Evolutionary conservation across 1,140 invertebrate species (phyloP), one percentile per base, ranked within the genome.

Genomic region (Atopsyche davidsoni): DNA sequence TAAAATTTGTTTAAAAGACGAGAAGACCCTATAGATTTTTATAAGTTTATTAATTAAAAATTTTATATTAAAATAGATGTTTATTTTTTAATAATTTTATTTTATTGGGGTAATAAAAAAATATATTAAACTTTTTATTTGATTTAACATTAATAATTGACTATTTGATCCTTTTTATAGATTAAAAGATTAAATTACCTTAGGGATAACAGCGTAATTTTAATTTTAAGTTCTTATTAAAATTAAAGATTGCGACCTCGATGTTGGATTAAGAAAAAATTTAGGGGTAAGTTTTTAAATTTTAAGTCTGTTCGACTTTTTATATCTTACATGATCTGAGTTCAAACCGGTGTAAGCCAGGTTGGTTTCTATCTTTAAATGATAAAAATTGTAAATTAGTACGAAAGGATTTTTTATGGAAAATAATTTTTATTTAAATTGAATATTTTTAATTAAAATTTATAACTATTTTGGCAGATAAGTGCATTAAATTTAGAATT

Each of bases 251-350:
- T n/a, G n/a, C n/a, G n/a, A n/a, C n/a, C n/a, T n/a, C n/a, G n/a
- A 85, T 86, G 81, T 85, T 85, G 80, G 79, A 83, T 83, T 83
- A 82, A 80, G 70, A 75, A 75, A 65, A 73, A 78, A 64, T 67
- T 70, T 74, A 70, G 68, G 70, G 73, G 76, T 55, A 81, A 72
- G 65, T 71, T 67, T 69, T 79, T 66, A 72, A 69, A 63, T 62
- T 68, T 76, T 78, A 73, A 72, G 79, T 84, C 80, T 85, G 81
- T 85, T 85, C 81, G 79, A 82, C 78, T 73, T 75, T n/a, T 83
- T 80, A 76, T 82, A 79, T 77, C 69, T 80, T 83, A 83, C 81
- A 82, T 83, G 79, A 84, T 83, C 76, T 84, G 80, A 50, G 39
- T 50, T 50, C 47, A 50, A 24, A 43, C 38, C 39, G 38, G 38